phyloP scores from a whole-genome alignment of 2,113 vertebrate genomes.

The Etheostoma cragini region DNA sequence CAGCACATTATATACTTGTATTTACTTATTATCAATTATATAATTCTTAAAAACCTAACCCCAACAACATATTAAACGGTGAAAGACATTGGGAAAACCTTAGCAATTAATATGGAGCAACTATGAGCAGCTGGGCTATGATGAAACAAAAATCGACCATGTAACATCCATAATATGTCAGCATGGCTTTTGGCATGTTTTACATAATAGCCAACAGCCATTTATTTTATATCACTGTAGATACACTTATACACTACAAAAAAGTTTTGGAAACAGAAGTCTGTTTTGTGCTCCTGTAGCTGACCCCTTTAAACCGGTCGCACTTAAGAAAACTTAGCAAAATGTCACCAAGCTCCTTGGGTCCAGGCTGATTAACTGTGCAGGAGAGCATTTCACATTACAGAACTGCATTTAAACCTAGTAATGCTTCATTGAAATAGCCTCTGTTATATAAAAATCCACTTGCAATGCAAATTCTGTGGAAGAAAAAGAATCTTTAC shows the following conservation, averaged over 20 bases:
- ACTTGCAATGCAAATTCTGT: constrained; percentile 41
- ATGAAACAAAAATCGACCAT: background rate
- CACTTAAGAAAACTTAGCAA: constrained; percentile 57
- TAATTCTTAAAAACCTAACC: too few relatives aligned
- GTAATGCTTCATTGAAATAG: constrained; percentile 15
- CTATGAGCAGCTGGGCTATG: background rate
- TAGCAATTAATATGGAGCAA: constrained; percentile 1
- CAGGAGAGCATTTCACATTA: constrained; percentile 32
- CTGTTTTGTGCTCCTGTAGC: constrained; percentile 1
- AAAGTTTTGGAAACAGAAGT: background rate
- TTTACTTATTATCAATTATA: too few relatives aligned
- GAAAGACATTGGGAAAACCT: background rate
- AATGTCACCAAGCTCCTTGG: constrained; percentile 50
- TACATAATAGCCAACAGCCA: too few relatives aligned
- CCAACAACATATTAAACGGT: too few relatives aligned
- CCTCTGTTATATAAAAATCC: constrained; percentile 19
- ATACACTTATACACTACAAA: background rate
- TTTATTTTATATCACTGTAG: background rate
- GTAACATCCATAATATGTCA: background rate
- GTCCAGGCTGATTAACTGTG: constrained; percentile 38
- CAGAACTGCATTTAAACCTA: constrained; percentile 31
- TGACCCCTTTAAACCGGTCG: constrained; percentile 45
- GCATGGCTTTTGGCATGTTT: too few relatives aligned
- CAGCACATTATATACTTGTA: too few relatives aligned
- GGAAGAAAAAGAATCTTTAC: background rate